Evolutionary conservation across 1,140 invertebrate species (phyloP).

Genomic region (Drosophila obscura): DNA sequence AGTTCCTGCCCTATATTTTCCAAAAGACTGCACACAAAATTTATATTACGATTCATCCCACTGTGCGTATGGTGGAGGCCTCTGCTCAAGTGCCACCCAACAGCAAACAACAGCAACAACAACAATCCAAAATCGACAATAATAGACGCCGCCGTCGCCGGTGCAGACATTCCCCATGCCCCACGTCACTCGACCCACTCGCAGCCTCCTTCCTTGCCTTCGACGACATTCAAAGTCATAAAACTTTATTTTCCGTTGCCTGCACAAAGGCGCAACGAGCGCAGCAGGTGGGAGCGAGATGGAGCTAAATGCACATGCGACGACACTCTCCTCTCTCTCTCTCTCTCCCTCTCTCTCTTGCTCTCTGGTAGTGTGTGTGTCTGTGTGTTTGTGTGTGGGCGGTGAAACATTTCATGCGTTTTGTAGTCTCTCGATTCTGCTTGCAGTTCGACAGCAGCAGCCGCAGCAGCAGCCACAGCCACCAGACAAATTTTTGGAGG

Average conservation of each 20-base stretch:
- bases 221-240: conserved; percentile 78
- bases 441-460: conserved; percentile 55
- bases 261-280: conserved; percentile 70
- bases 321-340: conserved; percentile 4
- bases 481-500: conserved; percentile 50
- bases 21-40: background rate
- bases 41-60: conserved; percentile 12
- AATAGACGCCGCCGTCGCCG: conserved; percentile 64
- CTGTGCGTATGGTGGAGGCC: conserved; percentile 32
- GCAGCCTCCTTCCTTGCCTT: conserved; percentile 6
- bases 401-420: conserved; percentile 60
- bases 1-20: background rate
- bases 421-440: conserved; percentile 61
- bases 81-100: conserved; percentile 27
- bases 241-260: conserved; percentile 80
- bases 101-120: conserved; percentile 22
- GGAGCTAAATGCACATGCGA: conserved; percentile 18
- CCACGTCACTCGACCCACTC: conserved; percentile 1
- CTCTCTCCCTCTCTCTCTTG: background rate
- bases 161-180: conserved; percentile 59
- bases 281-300: conserved; percentile 18
- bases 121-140: conserved; percentile 70
- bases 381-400: conserved; percentile 32
- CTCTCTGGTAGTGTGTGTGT: conserved; percentile 5
- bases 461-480: conserved; percentile 32